phyloP scores from a whole-genome alignment of 2,888 invertebrate genomes.

The Odontocerum albicorne region DNA sequence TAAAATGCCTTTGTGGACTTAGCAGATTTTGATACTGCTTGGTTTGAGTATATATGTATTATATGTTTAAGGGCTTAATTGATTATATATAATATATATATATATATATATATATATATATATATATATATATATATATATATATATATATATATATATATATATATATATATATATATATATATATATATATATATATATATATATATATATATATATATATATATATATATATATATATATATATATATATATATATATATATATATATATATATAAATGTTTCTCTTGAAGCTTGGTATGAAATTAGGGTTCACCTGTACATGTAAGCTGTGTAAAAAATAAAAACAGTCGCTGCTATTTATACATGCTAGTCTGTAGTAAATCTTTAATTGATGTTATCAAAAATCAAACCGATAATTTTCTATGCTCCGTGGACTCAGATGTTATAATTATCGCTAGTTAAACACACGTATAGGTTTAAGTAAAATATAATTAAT shows the following conservation, averaged over 20 bases:
- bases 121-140: neutral
- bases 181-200: neutral
- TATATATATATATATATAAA: neutral
- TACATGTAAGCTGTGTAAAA: neutral
- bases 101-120: neutral
- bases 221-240: neutral
- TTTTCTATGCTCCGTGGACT: slow-evolving; percentile 13
- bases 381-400: slow-evolving; percentile 13
- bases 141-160: neutral
- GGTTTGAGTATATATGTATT: too few species aligned
- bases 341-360: neutral
- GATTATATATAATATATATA: neutral
- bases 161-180: neutral
- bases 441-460: slow-evolving; percentile 11
- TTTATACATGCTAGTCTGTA: slow-evolving; percentile 9
- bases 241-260: neutral
- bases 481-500: slow-evolving; percentile 6
- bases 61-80: too few species aligned
- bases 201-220: neutral
- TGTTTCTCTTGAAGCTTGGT: too few species aligned
- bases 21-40: too few species aligned
- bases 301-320: neutral
- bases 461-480: slow-evolving; percentile 3
- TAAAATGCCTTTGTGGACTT: too few species aligned
- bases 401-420: slow-evolving; percentile 4